Evolutionary conservation across 1,140 invertebrate genomes (phyloP).

Genomic region (Thaumetopoea pityocampa): DNA sequence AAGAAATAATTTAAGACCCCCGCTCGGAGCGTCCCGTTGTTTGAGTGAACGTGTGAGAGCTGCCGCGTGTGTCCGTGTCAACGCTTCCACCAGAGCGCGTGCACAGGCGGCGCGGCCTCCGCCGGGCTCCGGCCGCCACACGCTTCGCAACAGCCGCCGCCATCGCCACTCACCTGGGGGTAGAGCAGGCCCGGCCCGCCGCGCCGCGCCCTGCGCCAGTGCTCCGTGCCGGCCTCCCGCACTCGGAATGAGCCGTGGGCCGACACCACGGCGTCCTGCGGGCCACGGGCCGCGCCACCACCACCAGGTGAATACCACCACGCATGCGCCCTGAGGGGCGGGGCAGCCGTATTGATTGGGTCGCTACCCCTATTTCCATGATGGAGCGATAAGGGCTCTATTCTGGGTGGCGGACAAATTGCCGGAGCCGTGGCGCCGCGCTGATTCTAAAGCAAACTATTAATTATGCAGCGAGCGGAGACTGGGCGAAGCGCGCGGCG

Average conservation of each 20-base stretch:
- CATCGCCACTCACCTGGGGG: slow-evolving; percentile 59
- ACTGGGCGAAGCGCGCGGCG: no score
- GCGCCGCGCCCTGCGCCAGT: slow-evolving; percentile 10
- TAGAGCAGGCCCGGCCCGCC: slow-evolving; percentile 6
- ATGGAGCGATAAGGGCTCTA: slow-evolving; percentile 55
- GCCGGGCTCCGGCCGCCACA: no score
- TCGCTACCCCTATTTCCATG: slow-evolving; percentile 56
- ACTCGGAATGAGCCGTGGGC: slow-evolving; percentile 46
- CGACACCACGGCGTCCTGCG: slow-evolving; percentile 26
- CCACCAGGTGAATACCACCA: slow-evolving; percentile 43
- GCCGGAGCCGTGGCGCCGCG: slow-evolving; percentile 44
- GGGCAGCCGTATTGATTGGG: slow-evolving; percentile 66
- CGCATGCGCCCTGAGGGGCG: slow-evolving; percentile 57
- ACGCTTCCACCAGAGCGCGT: no score
- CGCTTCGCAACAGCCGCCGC: no score
- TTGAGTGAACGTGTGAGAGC: no score
- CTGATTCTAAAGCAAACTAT: slow-evolving; percentile 50
- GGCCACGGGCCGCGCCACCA: slow-evolving; percentile 52
- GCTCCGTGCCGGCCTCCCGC: slow-evolving; percentile 22
- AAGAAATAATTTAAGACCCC: no score
- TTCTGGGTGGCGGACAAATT: slow-evolving; percentile 58
- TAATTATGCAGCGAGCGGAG: slow-evolving; percentile 60
- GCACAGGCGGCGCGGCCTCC: no score
- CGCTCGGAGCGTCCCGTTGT: no score
- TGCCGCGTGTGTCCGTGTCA: no score